phyloP scores from a whole-genome alignment of 1,140 invertebrate genomes.

The Nebria ingens region DNA sequence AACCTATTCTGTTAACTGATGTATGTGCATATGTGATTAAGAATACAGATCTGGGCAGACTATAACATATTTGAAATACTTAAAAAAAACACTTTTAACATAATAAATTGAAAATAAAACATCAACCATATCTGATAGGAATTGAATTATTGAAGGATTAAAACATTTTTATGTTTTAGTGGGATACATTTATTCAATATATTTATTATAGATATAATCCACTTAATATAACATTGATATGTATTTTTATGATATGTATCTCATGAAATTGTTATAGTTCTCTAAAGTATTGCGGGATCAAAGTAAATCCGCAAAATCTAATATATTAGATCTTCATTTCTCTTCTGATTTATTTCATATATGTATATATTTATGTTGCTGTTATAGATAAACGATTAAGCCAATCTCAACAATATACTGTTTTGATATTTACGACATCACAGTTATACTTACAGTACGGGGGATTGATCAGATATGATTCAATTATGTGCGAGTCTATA shows the following conservation, averaged over 20 bases:
- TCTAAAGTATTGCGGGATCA: background rate
- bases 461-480: too few relatives aligned
- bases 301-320: background rate
- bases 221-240: conserved; percentile 8
- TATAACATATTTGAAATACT: too few relatives aligned
- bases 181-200: conserved; percentile 4
- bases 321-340: too few relatives aligned
- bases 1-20: too few relatives aligned
- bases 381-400: background rate
- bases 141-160: too few relatives aligned
- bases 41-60: too few relatives aligned
- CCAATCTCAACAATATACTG: conserved; percentile 1
- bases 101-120: too few relatives aligned
- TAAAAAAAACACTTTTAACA: too few relatives aligned
- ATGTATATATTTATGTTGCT: background rate
- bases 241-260: conserved; percentile 6
- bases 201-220: conserved; percentile 4
- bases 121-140: too few relatives aligned
- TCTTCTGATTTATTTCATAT: background rate
- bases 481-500: too few relatives aligned
- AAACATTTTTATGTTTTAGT: background rate
- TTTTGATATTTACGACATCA: background rate
- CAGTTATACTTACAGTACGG: conserved; percentile 1
- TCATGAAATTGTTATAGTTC: background rate
- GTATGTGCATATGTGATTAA: too few relatives aligned